Conservation (phyloP, 2,888 invertebrate genomes). For the Macropis europaea region DNA sequence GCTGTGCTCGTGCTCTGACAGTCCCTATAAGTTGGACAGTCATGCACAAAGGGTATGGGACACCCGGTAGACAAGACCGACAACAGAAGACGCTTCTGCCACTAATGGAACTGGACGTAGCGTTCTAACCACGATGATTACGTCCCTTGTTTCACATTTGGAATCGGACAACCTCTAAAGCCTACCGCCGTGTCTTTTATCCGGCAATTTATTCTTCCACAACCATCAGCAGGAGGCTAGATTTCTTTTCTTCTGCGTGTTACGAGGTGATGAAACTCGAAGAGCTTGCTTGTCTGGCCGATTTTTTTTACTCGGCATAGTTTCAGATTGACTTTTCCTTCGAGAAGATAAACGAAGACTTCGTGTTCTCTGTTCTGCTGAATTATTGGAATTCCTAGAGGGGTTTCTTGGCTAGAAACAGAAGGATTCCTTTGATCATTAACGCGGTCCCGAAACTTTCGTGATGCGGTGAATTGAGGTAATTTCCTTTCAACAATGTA, state of each 20-base stretch:
- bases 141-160: constrained; percentile 13
- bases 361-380: too few species aligned
- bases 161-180: background rate
- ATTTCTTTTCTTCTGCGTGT: background rate
- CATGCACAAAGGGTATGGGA: constrained; percentile 23
- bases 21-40: constrained; percentile 11
- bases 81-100: constrained; percentile 2
- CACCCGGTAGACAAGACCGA: constrained; percentile 5
- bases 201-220: constrained; percentile 1
- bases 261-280: background rate
- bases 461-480: too few species aligned
- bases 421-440: too few species aligned
- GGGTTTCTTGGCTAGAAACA: too few species aligned
- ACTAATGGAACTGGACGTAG: constrained; percentile 18
- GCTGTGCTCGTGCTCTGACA: constrained; percentile 12
- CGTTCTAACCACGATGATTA: constrained; percentile 19
- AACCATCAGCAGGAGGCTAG: background rate
- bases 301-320: too few species aligned
- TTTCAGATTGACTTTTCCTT: too few species aligned
- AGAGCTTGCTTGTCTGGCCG: too few species aligned
- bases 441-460: too few species aligned
- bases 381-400: too few species aligned
- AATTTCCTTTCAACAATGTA: too few species aligned
- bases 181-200: background rate
- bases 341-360: too few species aligned